Conservation (phyloP, 1,140 invertebrate species). For the Aricia agestis region DNA sequence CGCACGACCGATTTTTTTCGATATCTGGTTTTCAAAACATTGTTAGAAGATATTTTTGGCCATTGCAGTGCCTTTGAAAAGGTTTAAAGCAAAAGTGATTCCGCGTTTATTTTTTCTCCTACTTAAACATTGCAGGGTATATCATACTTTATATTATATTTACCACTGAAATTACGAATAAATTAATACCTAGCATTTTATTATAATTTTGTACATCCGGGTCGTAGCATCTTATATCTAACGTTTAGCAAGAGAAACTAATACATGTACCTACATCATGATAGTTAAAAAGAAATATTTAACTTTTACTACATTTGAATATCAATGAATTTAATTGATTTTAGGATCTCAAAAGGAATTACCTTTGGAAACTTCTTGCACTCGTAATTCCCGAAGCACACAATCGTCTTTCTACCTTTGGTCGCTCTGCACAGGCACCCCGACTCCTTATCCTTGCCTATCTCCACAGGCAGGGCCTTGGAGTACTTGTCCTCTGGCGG, state of each 20-base stretch:
- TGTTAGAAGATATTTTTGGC: too few species aligned
- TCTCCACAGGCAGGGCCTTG: constrained; percentile 42
- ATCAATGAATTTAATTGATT: too few species aligned
- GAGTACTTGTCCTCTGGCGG: constrained; percentile 40
- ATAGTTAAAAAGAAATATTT: too few species aligned
- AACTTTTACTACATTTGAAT: too few species aligned
- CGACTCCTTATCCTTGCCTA: constrained; percentile 47
- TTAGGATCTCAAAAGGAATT: neutral
- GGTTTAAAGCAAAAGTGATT: too few species aligned
- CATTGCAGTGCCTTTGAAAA: too few species aligned
- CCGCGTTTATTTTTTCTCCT: too few species aligned
- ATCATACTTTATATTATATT: too few species aligned
- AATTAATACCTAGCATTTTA: neutral
- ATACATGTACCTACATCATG: neutral
- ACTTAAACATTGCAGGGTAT: too few species aligned
- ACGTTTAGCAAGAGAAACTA: neutral
- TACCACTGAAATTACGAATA: neutral
- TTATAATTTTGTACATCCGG: neutral
- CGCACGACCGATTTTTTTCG: too few species aligned
- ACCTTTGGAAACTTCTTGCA: constrained; percentile 61
- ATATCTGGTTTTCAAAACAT: too few species aligned
- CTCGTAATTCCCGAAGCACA: constrained; percentile 65
- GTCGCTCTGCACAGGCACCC: constrained; percentile 58
- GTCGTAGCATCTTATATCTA: neutral
- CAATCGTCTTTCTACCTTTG: constrained; percentile 39